Percentiles rank a stretch among this genome's conserved stretches.
phyloP scores from a whole-genome alignment of 2,888 invertebrate species.

The Neoitamus cyanurus region DNA sequence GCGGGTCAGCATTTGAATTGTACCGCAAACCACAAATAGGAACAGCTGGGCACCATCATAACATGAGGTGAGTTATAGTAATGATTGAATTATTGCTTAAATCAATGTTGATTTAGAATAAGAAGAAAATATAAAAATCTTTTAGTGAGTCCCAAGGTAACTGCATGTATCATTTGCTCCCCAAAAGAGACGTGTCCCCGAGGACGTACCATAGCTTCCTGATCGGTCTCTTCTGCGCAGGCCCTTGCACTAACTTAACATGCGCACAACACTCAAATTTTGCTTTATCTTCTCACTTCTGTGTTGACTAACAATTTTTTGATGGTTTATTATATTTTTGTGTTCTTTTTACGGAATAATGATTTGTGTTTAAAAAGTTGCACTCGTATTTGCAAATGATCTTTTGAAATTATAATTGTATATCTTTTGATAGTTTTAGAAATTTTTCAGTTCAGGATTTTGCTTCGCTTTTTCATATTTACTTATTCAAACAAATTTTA shows the following conservation, averaged over 20 bases:
- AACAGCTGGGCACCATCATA: conserved; percentile 75
- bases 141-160: conserved; percentile 4
- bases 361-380: conserved; percentile 14
- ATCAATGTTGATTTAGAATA: neutral
- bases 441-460: neutral
- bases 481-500: no score
- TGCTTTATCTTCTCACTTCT: conserved; percentile 56
- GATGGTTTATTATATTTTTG: neutral
- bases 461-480: neutral
- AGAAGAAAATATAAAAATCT: conserved; percentile 2
- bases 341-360: conserved; percentile 13
- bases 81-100: neutral
- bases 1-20: conserved; percentile 94
- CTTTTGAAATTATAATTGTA: neutral
- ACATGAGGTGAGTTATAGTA: conserved; percentile 74
- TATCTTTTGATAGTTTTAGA: neutral
- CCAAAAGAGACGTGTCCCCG: neutral
- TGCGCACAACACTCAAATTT: conserved; percentile 53
- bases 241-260: conserved; percentile 45
- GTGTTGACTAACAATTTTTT: conserved; percentile 53
- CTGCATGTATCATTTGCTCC: conserved; percentile 7
- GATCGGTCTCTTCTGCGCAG: conserved; percentile 14
- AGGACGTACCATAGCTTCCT: neutral
- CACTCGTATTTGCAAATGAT: neutral
- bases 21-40: conserved; percentile 85